Conservation (phyloP, 2,113 vertebrate genomes). For the Sterrhoptilus dennistouni region DNA sequence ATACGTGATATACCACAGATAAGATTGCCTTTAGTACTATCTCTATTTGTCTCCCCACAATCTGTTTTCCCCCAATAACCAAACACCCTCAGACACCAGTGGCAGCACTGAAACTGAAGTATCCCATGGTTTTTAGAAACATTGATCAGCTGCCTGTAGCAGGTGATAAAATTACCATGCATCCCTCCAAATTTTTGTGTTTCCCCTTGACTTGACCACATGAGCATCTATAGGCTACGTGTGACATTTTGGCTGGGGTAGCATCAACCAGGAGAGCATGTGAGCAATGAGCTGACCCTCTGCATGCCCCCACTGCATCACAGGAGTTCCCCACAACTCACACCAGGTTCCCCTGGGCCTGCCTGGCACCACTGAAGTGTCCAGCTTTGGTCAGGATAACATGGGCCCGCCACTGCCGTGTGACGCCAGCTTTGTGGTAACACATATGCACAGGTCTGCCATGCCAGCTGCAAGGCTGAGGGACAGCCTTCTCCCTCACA, state of each 20-base stretch:
- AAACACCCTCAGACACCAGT: not conserved
- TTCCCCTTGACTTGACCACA: not conserved
- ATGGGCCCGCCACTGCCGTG: rapidly evolving
- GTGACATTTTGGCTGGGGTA: not conserved
- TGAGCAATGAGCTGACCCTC: not conserved
- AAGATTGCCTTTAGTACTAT: no score
- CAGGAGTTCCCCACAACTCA: not conserved
- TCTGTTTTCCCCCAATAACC: not conserved
- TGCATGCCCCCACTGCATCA: not conserved
- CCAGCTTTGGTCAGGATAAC: not conserved
- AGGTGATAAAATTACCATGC: not conserved
- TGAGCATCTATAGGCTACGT: not conserved
- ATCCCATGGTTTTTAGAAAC: not conserved
- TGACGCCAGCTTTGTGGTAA: not conserved
- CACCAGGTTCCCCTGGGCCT: not conserved
- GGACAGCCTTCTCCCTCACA: not conserved
- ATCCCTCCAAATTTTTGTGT: not conserved
- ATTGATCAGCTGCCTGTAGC: not conserved
- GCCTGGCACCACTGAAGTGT: not conserved
- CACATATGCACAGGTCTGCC: not conserved
- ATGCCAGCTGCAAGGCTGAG: not conserved
- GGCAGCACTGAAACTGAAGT: not conserved
- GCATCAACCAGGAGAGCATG: not conserved
- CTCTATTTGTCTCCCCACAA: no score
- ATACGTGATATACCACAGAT: no score